These are phyloP conservation scores for Rhagoletis pomonella DNA, from an alignment of 1,140 invertebrate genomes.

Conservation along the genomic window DNA sequence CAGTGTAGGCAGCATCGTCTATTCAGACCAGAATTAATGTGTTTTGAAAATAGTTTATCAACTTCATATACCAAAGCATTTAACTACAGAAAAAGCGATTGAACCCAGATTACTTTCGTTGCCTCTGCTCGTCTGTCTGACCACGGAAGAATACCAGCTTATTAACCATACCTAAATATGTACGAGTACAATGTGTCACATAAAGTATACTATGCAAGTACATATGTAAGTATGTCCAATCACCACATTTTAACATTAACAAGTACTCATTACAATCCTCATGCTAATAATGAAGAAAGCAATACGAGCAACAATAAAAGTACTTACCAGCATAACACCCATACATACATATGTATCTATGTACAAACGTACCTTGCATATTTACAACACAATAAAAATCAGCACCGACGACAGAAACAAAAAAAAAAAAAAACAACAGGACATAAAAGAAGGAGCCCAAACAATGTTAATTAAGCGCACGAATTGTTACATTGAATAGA, in stretches of 20 bases:
- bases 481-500: slow-evolving; percentile 35
- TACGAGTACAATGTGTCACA: too few species aligned
- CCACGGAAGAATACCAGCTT: too few species aligned
- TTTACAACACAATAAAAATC: neutral
- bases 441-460: neutral
- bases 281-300: slow-evolving; percentile 10
- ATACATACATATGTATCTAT: neutral
- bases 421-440: neutral
- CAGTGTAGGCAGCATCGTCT: too few species aligned
- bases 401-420: neutral
- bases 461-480: slow-evolving; percentile 35
- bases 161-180: too few species aligned
- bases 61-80: too few species aligned
- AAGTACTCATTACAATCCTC: neutral
- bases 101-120: too few species aligned
- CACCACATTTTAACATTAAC: neutral
- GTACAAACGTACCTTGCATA: neutral
- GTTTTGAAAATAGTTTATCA: too few species aligned
- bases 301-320: neutral
- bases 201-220: too few species aligned
- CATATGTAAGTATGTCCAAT: neutral
- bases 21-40: too few species aligned
- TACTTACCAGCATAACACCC: neutral
- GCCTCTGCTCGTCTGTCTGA: too few species aligned
- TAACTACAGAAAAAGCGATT: too few species aligned